phyloP scores from a whole-genome alignment of 2,113 vertebrate genomes.

The Sprattus sprattus region DNA sequence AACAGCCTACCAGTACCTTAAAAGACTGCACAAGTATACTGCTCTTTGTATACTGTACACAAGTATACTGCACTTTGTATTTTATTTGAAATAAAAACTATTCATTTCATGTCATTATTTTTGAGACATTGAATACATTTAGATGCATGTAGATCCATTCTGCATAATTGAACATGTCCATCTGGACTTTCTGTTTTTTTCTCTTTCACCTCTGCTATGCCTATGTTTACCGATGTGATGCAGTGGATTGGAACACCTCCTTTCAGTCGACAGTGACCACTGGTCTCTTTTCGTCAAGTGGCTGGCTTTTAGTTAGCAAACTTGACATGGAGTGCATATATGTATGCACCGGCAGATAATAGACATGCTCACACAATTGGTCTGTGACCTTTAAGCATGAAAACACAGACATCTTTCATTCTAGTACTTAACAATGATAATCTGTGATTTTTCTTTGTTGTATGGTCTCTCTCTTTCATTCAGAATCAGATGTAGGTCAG shows the following conservation, averaged over 20 bases:
- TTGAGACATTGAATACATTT: no score
- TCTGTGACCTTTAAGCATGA: background rate
- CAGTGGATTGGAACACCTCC: background rate
- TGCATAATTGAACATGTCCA: no score
- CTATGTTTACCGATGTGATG: background rate
- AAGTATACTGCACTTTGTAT: no score
- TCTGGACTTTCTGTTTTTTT: no score
- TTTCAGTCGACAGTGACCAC: background rate
- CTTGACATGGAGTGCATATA: background rate
- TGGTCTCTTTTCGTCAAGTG: background rate
- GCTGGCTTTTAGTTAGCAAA: background rate
- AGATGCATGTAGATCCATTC: no score
- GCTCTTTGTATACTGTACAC: no score
- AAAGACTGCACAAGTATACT: no score
- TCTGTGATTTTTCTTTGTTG: background rate
- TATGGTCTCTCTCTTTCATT: background rate
- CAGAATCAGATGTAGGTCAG: background rate
- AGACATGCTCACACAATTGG: background rate
- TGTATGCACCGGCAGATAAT: background rate
- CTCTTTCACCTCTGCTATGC: background rate
- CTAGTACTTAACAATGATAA: background rate
- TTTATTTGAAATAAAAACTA: no score
- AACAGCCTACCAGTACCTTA: no score
- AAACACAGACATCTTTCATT: background rate
- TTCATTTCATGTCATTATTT: no score